These are phyloP conservation scores for Pantherophis guttatus DNA, from an alignment of 2,113 vertebrate genomes.

Conservation along the genomic window DNA sequence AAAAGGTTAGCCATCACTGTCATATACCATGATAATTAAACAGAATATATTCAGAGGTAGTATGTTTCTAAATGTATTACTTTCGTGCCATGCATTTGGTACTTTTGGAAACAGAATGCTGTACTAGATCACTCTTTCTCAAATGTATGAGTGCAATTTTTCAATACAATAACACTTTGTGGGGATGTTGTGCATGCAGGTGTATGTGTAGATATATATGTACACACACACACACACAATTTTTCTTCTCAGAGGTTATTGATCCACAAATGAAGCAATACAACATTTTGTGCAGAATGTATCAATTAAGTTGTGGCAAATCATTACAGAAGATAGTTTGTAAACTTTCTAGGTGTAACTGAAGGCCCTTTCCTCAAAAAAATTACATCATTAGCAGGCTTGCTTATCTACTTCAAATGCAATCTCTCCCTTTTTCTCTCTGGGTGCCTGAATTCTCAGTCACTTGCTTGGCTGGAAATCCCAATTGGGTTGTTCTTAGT, in stretches of 20 bases:
- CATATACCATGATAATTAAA: not conserved
- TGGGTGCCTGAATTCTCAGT: not conserved
- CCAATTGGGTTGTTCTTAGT: not conserved
- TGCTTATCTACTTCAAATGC: not conserved
- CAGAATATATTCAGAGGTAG: not conserved
- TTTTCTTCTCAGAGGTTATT: not conserved
- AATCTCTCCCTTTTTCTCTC: not conserved
- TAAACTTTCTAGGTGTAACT: not conserved
- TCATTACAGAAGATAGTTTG: not conserved
- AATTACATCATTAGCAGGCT: not conserved
- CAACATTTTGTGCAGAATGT: not conserved
- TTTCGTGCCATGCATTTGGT: not conserved
- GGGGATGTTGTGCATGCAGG: not conserved
- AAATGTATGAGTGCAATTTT: not conserved
- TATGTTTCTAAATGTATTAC: not conserved
- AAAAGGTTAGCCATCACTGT: too few species aligned
- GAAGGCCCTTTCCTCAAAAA: not conserved
- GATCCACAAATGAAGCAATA: not conserved
- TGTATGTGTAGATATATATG: not conserved
- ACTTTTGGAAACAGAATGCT: not conserved
- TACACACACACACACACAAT: not conserved
- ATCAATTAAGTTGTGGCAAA: not conserved
- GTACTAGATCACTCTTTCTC: not conserved
- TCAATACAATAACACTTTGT: not conserved
- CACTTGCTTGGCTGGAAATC: not conserved